Conservation (phyloP, 2,797 vertebrate genomes). For the Mus caroli region DNA sequence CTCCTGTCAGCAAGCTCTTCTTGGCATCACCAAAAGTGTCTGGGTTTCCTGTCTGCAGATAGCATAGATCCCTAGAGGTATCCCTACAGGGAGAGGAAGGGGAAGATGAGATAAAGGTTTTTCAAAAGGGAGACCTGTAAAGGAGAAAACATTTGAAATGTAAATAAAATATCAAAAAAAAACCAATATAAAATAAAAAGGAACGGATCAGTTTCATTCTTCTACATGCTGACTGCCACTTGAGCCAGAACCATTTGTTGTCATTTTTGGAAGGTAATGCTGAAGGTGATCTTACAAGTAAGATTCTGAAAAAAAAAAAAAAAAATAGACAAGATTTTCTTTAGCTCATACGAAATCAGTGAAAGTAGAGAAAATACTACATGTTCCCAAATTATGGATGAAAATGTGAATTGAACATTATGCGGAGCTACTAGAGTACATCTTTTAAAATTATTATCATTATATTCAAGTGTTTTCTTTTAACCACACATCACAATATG, state of each 20-base stretch:
- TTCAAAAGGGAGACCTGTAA: too few relatives aligned
- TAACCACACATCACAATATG: not conserved
- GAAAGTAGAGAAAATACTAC: not conserved
- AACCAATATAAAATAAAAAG: too few relatives aligned
- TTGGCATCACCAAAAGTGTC: too few relatives aligned
- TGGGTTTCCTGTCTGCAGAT: too few relatives aligned
- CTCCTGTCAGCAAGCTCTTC: too few relatives aligned
- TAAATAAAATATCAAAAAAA: too few relatives aligned
- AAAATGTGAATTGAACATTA: not conserved
- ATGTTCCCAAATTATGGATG: not conserved
- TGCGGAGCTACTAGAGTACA: not conserved
- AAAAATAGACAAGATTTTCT: not conserved
- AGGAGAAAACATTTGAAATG: too few relatives aligned
- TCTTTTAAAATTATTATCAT: not conserved
- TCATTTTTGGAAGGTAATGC: not conserved
- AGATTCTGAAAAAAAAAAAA: not conserved
- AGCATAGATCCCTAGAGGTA: too few relatives aligned
- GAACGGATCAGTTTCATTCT: not conserved
- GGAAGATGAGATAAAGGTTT: too few relatives aligned
- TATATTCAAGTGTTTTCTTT: not conserved
- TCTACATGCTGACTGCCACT: not conserved
- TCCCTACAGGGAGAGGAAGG: too few relatives aligned
- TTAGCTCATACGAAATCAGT: not conserved
- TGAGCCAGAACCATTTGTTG: not conserved
- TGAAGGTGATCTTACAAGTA: not conserved